Evolutionary conservation across 1,140 invertebrate genomes (phyloP).

Genomic region (Listronotus oregonensis): DNA sequence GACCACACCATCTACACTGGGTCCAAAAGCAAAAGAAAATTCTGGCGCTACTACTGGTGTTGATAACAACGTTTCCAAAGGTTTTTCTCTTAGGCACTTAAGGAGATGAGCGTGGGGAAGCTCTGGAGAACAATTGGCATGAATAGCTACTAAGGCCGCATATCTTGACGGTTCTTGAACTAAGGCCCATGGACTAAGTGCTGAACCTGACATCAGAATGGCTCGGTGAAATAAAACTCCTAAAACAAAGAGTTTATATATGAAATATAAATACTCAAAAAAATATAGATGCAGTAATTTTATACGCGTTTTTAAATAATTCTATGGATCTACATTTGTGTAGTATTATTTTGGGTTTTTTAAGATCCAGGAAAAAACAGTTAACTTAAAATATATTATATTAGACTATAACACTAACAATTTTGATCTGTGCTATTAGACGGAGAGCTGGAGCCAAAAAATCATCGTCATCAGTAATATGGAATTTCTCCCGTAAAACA

Average conservation of each 20-base stretch:
- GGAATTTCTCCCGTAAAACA: no score
- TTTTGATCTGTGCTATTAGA: no score
- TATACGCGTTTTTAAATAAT: no score
- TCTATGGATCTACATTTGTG: no score
- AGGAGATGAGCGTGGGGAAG: constrained; percentile 74
- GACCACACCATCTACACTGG: constrained; percentile 89
- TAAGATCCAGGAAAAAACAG: no score
- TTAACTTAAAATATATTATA: no score
- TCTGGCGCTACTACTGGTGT: constrained; percentile 79
- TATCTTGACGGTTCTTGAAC: constrained; percentile 86
- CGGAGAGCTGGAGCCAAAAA: no score
- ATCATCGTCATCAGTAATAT: no score
- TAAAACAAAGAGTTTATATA: constrained; percentile 58
- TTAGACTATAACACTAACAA: no score
- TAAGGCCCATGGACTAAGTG: constrained; percentile 90
- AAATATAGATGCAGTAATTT: no score
- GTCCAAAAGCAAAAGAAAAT: constrained; percentile 86
- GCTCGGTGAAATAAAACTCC: constrained; percentile 90
- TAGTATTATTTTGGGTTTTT: no score
- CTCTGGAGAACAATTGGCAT: constrained; percentile 84
- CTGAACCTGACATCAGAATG: constrained; percentile 93
- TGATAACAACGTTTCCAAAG: constrained; percentile 73
- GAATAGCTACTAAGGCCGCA: constrained; percentile 81
- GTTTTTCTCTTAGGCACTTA: constrained; percentile 81
- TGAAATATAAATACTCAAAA: no score